A percentile compares a stretch with the other conserved stretches of the same genome.
phyloP scores from a whole-genome alignment of 2,113 vertebrate genomes.

The Picathartes gymnocephalus region DNA sequence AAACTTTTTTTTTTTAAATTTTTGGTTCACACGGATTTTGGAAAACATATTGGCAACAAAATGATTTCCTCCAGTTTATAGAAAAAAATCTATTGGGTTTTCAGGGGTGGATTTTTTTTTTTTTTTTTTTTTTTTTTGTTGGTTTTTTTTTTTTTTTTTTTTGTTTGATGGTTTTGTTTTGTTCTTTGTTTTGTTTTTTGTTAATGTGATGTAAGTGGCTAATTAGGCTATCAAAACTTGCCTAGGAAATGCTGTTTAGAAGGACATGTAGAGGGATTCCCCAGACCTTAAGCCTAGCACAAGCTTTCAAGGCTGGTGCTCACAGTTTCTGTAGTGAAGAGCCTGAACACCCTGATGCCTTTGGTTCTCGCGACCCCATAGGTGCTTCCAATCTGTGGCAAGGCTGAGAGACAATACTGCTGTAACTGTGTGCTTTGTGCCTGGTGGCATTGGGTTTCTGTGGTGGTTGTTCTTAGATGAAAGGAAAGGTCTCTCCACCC shows the following conservation, averaged over 20 bases:
- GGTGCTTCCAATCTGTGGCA: background rate
- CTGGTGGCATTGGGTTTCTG: too few species aligned
- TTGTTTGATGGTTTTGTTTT: too few species aligned
- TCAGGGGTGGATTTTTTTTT: too few species aligned
- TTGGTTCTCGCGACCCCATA: background rate
- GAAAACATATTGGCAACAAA: background rate
- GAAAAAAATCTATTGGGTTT: fast-evolving
- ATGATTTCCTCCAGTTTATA: background rate
- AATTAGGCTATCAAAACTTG: background rate
- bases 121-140: too few species aligned
- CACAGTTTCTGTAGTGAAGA: background rate
- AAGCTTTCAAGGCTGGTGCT: background rate
- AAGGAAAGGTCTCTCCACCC: background rate
- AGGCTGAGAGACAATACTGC: background rate
- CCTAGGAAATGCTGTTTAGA: background rate
- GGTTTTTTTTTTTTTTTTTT: background rate
- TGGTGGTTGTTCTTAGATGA: background rate
- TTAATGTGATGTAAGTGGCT: background rate
- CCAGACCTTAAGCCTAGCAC: background rate
- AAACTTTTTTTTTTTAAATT: background rate
- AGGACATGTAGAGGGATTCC: background rate
- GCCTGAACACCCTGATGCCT: background rate
- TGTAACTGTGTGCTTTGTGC: background rate
- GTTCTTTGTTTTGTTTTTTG: background rate
- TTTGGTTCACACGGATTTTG: background rate